phyloP scores from a whole-genome alignment of 2,888 invertebrate genomes.

The Luperina testacea region DNA sequence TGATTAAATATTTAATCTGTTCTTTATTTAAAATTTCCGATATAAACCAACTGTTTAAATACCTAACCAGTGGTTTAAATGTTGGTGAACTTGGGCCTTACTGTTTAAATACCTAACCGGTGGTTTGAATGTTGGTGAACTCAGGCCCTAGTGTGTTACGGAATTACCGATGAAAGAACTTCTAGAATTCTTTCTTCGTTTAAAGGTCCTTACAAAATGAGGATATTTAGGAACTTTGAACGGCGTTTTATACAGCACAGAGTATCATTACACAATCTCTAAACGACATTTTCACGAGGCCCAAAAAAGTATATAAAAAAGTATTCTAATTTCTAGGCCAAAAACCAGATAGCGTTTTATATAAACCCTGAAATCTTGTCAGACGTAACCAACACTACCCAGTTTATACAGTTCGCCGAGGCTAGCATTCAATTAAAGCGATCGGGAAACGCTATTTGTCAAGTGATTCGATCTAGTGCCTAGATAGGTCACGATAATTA shows the following conservation, averaged over 20 bases:
- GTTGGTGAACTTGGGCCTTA: no score
- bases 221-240: background rate
- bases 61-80: no score
- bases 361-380: background rate
- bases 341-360: constrained; percentile 17
- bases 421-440: constrained; percentile 27
- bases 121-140: no score
- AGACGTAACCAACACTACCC: background rate
- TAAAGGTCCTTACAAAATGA: background rate
- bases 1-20: no score
- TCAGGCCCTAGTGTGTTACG: no score
- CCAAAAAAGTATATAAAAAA: background rate
- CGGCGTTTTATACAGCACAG: background rate
- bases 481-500: constrained; percentile 32
- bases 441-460: constrained; percentile 38
- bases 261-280: background rate
- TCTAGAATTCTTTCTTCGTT: background rate
- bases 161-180: background rate
- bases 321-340: constrained; percentile 2
- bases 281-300: background rate
- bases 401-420: constrained; percentile 4
- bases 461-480: constrained; percentile 30
- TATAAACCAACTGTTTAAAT: no score
- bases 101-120: no score
- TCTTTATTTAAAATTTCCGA: no score